Evolutionary conservation across 2,113 vertebrate species (phyloP).

Genomic region (Gasterosteus aculeatus): DNA sequence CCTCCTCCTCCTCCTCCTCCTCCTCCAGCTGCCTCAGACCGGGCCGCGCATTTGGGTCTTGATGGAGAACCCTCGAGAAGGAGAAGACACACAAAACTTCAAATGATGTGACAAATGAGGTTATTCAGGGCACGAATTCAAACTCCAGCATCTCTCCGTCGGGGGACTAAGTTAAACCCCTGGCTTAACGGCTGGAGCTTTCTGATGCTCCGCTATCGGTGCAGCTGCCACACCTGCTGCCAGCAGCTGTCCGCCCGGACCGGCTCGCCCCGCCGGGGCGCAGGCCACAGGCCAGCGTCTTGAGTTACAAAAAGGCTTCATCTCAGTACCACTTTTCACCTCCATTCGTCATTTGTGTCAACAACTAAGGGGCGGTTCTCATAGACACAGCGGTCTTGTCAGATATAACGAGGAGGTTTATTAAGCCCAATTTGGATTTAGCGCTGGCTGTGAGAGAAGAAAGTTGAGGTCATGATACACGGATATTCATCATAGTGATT

Average conservation of each 20-base stretch:
- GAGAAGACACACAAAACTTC: too few relatives aligned
- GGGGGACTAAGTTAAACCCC: conserved; percentile 21
- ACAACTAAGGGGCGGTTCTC: neutral
- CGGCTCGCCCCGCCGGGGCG: conserved; percentile 12
- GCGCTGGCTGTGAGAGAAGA: neutral
- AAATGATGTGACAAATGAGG: too few relatives aligned
- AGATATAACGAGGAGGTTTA: conserved; percentile 6
- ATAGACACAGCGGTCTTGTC: neutral
- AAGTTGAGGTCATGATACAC: neutral
- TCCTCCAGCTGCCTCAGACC: conserved; percentile 48
- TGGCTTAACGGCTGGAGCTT: conserved; percentile 21
- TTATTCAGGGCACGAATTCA: neutral
- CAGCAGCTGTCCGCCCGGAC: conserved; percentile 55
- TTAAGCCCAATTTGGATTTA: neutral
- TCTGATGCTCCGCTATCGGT: conserved; percentile 30
- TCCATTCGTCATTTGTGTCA: conserved; percentile 18
- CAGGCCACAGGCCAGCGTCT: conserved; percentile 16
- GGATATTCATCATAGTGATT: neutral
- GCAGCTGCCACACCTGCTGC: conserved; percentile 70
- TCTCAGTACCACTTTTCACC: conserved; percentile 6
- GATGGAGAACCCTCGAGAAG: conserved; percentile 53
- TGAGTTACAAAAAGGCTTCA: conserved; percentile 49
- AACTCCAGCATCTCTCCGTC: neutral
- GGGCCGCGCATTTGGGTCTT: conserved; percentile 68
- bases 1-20: conserved; percentile 63